Evolutionary conservation across 2,797 vertebrate species (phyloP).

Genomic region (Sylvilagus floridanus): DNA sequence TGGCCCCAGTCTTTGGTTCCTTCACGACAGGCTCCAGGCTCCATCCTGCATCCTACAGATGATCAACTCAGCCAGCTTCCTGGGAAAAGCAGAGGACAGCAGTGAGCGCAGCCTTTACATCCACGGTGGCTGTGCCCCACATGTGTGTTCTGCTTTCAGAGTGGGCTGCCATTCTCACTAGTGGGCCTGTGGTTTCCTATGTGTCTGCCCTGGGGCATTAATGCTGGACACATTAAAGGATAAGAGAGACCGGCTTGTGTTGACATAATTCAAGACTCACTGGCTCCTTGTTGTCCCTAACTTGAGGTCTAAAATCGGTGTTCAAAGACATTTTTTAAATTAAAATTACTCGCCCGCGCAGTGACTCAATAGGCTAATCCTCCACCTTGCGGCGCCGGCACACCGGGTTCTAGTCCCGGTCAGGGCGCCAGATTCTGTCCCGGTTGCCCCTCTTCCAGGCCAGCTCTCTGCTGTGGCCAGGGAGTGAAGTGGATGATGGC

Average conservation of each 20-base stretch:
- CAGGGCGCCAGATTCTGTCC: too few species aligned
- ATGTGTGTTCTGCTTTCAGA: neutral
- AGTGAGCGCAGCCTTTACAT: neutral
- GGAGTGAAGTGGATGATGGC: too few species aligned
- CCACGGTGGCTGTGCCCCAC: neutral
- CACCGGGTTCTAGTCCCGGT: too few species aligned
- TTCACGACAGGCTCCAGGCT: too few species aligned
- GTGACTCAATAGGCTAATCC: too few species aligned
- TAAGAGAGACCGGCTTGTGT: neutral
- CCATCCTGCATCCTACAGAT: rapidly evolving
- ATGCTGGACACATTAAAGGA: neutral
- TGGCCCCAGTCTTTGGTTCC: neutral
- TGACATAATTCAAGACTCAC: conserved; percentile 36
- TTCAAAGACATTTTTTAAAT: neutral
- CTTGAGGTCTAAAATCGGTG: neutral
- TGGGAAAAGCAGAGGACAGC: neutral
- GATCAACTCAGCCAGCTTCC: neutral
- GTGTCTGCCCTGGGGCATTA: neutral
- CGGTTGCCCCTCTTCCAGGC: too few species aligned
- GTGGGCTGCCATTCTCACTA: neutral
- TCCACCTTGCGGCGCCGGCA: too few species aligned
- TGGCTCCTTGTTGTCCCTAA: neutral
- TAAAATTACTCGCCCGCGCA: too few species aligned
- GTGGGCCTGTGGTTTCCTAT: neutral
- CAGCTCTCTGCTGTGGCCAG: too few species aligned